Percentiles rank a stretch among this genome's conserved stretches.
Conservation (phyloP, 1,140 invertebrate genomes). For the Bombus picipes region DNA sequence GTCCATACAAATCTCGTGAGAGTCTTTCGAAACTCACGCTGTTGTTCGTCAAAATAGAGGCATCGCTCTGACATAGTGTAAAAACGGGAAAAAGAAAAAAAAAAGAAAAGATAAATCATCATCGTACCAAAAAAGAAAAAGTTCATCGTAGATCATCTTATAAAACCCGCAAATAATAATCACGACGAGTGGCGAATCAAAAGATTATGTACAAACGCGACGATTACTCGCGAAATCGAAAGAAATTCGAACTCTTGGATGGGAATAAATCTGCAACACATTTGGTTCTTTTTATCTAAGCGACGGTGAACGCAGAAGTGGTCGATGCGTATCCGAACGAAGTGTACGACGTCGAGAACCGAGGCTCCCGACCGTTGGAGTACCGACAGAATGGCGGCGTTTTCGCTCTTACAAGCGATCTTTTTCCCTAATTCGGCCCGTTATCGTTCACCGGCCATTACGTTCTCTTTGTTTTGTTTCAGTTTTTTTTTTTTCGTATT, state of each 20-base stretch:
- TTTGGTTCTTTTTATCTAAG: background rate
- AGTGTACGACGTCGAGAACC: slow-evolving; percentile 50
- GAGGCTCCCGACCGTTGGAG: slow-evolving; percentile 23
- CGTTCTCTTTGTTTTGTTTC: slow-evolving; percentile 58
- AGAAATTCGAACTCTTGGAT: background rate
- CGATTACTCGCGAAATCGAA: background rate
- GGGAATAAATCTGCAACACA: background rate
- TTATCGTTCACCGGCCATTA: slow-evolving; percentile 1
- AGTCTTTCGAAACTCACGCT: background rate
- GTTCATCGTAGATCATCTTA: too few species aligned
- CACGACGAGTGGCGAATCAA: too few species aligned
- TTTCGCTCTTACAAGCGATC: slow-evolving; percentile 20
- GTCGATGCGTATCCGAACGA: slow-evolving; percentile 48
- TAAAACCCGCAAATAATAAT: too few species aligned
- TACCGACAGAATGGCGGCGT: background rate
- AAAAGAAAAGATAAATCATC: background rate
- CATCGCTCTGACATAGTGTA: too few species aligned
- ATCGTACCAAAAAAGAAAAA: background rate
- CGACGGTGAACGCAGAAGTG: slow-evolving; percentile 55
- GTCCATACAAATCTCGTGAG: background rate
- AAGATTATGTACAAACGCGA: background rate
- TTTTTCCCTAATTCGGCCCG: background rate
- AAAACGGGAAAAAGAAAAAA: too few species aligned
- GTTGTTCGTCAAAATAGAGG: background rate
- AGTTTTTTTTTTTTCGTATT: slow-evolving; percentile 65